Percentiles rank a stretch among this genome's conserved stretches.
These are phyloP conservation scores for Pituophis catenifer DNA, from an alignment of 2,113 vertebrate species.

Conservation along the genomic window DNA sequence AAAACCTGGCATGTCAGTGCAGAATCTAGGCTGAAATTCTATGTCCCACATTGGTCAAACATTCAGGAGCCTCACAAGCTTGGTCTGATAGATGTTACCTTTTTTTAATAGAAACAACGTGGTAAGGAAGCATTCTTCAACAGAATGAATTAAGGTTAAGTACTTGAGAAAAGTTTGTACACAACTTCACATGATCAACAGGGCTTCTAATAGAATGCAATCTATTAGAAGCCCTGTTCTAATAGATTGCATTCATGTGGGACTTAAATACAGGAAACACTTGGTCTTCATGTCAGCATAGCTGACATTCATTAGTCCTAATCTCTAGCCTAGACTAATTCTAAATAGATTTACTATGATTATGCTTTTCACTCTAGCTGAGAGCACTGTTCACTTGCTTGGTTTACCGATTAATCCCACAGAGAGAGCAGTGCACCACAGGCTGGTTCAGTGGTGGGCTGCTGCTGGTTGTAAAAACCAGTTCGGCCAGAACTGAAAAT, in stretches of 20 bases:
- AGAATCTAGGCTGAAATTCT: not conserved
- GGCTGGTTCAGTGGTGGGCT: not conserved
- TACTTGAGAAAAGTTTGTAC: not conserved
- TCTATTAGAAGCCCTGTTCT: too few relatives aligned
- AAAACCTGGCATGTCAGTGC: not conserved
- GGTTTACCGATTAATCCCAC: not conserved
- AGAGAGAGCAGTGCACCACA: not conserved
- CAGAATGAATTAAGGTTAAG: not conserved
- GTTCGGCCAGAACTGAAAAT: too few relatives aligned
- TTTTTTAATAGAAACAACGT: not conserved
- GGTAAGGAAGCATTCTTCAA: not conserved
- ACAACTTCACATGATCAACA: not conserved
- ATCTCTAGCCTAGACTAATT: not conserved
- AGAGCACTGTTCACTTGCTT: not conserved
- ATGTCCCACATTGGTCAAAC: not conserved
- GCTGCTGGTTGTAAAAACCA: too few relatives aligned
- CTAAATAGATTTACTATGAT: not conserved
- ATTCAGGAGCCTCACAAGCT: not conserved
- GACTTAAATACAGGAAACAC: not conserved
- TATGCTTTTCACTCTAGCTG: not conserved
- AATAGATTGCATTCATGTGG: not conserved
- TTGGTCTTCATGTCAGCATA: not conserved
- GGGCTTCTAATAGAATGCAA: too few relatives aligned
- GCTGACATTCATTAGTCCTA: not conserved
- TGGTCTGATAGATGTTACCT: not conserved